Base-by-base conservation (phyloP, 1,140 invertebrate genomes). In the Sycophila sp. region DNA sequence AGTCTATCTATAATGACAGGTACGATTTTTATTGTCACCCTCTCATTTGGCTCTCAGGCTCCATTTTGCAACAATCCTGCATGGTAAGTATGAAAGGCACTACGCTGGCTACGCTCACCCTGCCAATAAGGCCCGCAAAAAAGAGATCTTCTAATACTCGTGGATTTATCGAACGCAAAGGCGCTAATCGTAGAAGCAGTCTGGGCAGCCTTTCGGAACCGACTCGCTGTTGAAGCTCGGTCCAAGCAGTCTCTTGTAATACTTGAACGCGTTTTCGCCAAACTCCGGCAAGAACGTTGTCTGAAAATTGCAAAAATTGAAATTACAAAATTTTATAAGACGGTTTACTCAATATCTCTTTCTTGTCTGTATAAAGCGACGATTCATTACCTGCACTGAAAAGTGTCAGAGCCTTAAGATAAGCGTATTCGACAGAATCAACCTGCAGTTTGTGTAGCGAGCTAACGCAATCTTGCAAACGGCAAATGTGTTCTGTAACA, bases 41-140 rank as follows among this genome's bases (percentile, higher is more conserved):
- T 60, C 63, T 62, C 80, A 83, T 84, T 73, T 84, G 83, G 76
- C 77, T 81, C 56, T 86, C 83, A 59, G 80, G 77, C 78, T 86
- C 85, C 69, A 81, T 74, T 80, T 85, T 86, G 74, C 82, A 85
- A 73, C 81, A 85, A 75, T 85, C 83, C 79, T 83, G 82, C 92
- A 96, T 95, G 74, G 92, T 91, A 66, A 98, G 89, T 78, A 98
- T 93, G 80, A 95, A 96, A 65, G 96, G 96, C 83, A 98, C 94
- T 72, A 97, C 93, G 81, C 92, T 95, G 81, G 96, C 94, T 67
- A 98, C 96, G 86, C 94, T 94, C 68, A 96, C 92, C 80, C 93
- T 94, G n/a, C 96, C 96, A 38, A 97, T 92, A 36, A 98, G 89
- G 19, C 95, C 94, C 13, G 95, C 92, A 82, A 97, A 97, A 86